Conservation (phyloP, 2,113 vertebrate species). For the Tor tambroides region DNA sequence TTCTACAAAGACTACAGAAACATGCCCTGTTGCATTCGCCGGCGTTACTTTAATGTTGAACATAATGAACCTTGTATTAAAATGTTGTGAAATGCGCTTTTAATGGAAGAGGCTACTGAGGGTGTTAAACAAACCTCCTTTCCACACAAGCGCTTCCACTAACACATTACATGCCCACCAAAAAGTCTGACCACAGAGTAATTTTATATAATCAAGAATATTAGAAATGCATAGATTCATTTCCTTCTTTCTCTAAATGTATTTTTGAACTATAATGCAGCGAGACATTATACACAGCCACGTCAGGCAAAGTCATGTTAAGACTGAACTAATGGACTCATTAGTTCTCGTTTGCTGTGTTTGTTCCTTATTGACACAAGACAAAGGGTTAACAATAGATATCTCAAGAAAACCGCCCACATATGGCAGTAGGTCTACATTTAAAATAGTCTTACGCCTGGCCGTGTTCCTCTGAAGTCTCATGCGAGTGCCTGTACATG, state of each 20-base stretch:
- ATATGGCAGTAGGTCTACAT: not conserved
- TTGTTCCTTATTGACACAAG: slow-evolving; percentile 13
- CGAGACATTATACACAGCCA: not conserved
- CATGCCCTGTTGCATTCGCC: slow-evolving; percentile 9
- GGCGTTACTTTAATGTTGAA: slow-evolving; percentile 12
- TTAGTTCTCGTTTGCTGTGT: not conserved
- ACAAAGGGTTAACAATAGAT: slow-evolving; percentile 4
- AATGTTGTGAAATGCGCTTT: slow-evolving; percentile 19
- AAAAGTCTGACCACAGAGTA: not conserved
- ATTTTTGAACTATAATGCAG: too few relatives aligned
- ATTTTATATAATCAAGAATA: slow-evolving; percentile 7
- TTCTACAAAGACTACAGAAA: slow-evolving; percentile 6
- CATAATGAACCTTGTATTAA: slow-evolving; percentile 22
- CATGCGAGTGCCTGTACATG: not conserved
- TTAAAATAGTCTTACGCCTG: slow-evolving; percentile 16
- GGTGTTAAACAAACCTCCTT: not conserved
- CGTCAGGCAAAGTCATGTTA: not conserved
- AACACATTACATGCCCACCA: not conserved
- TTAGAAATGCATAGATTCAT: too few relatives aligned
- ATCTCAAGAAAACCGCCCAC: not conserved
- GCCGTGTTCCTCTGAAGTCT: not conserved
- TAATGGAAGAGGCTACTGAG: slow-evolving; percentile 18
- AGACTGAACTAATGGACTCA: not conserved
- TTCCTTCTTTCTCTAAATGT: too few relatives aligned
- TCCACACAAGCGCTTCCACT: not conserved